Evolutionary conservation across 2,797 vertebrate genomes (phyloP).

Genomic region (Xenopus petersii): DNA sequence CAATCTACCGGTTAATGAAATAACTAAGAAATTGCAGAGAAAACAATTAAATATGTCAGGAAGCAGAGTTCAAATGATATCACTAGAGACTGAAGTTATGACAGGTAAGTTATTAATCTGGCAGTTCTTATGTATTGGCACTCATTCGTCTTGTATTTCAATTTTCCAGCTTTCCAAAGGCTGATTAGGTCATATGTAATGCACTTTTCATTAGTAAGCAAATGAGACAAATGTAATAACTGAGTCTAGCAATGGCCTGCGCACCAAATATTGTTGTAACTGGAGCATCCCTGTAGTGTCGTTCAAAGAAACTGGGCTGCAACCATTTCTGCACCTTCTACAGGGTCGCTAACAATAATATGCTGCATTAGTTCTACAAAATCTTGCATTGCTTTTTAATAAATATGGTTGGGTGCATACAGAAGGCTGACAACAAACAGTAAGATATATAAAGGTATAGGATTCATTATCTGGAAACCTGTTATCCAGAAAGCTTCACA

Average conservation of each 20-base stretch:
- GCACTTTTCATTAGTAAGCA: background rate
- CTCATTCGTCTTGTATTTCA: background rate
- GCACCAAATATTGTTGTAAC: too few species aligned
- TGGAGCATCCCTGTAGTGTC: background rate
- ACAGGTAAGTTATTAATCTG: slow-evolving; percentile 3
- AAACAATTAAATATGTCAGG: slow-evolving; percentile 1
- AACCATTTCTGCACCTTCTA: too few species aligned
- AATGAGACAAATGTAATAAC: background rate
- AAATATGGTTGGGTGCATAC: too few species aligned
- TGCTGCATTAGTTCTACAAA: too few species aligned
- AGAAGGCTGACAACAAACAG: too few species aligned
- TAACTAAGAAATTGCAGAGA: slow-evolving; percentile 14
- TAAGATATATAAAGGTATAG: too few species aligned
- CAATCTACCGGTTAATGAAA: background rate
- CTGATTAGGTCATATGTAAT: slow-evolving; percentile 5
- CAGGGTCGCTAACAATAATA: too few species aligned
- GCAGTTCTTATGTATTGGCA: background rate
- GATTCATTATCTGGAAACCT: too few species aligned
- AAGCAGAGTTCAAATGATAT: background rate
- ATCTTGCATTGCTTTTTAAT: too few species aligned
- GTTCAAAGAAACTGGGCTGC: too few species aligned
- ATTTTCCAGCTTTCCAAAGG: background rate
- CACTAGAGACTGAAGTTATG: slow-evolving; percentile 6
- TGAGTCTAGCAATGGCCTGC: background rate
- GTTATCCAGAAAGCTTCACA: too few species aligned